Evolutionary conservation across 1,140 invertebrate species (phyloP).

Genomic region (Cherax destructor): DNA sequence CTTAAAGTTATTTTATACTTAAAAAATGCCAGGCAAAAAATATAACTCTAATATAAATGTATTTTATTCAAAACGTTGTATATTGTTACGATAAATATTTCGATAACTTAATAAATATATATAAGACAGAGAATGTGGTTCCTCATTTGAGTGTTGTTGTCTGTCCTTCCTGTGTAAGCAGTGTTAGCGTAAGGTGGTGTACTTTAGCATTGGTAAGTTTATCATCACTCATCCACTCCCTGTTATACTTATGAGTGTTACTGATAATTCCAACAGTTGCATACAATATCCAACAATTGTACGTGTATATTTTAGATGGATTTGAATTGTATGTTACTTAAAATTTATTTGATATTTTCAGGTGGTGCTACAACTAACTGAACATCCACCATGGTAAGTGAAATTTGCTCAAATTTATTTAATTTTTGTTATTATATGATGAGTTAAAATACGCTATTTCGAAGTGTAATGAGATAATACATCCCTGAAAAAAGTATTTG

Average conservation of each 20-base stretch:
- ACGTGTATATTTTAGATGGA: no score
- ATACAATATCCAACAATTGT: not conserved
- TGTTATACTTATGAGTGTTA: not conserved
- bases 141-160: not conserved
- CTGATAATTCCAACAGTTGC: not conserved
- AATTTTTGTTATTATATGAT: not conserved
- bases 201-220: not conserved
- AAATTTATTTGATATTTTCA: not conserved
- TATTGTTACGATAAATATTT: not conserved
- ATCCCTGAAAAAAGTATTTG: not conserved
- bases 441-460: slow-evolving; percentile 14
- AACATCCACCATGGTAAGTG: not conserved
- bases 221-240: not conserved
- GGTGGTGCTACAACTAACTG: not conserved
- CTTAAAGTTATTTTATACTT: not conserved
- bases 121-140: not conserved
- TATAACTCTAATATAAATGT: not conserved
- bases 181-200: not conserved
- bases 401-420: not conserved
- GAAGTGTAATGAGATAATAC: not conserved
- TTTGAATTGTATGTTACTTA: not conserved
- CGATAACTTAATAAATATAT: not conserved
- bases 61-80: not conserved
- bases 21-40: not conserved
- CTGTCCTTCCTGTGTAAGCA: not conserved